Evolutionary conservation across 1,140 invertebrate genomes (phyloP).

Genomic region (Oedothorax gibbosus): DNA sequence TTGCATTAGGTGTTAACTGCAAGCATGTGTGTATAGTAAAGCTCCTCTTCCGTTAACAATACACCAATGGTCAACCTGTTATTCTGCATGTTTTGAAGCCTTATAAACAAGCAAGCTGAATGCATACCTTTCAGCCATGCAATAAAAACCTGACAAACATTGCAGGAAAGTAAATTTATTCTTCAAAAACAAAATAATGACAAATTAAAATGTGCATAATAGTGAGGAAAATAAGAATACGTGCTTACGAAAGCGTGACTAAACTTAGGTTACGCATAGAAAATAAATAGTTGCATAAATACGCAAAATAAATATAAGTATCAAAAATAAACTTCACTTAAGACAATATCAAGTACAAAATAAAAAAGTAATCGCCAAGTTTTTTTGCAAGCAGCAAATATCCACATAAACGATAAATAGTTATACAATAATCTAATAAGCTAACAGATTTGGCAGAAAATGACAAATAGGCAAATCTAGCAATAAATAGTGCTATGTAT

Average conservation of each 20-base stretch:
- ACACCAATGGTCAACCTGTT: not conserved
- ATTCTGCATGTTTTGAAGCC: slow-evolving; percentile 20
- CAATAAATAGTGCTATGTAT: slow-evolving; percentile 51
- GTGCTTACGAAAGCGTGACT: slow-evolving; percentile 56
- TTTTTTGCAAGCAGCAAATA: slow-evolving; percentile 32
- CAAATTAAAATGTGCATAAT: slow-evolving; percentile 15
- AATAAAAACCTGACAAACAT: slow-evolving; percentile 34
- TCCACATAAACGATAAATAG: slow-evolving; percentile 44
- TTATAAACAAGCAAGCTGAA: slow-evolving; percentile 17
- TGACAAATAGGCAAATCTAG: slow-evolving; percentile 51
- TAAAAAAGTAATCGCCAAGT: slow-evolving; percentile 5
- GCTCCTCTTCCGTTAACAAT: not conserved
- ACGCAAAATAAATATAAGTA: not conserved
- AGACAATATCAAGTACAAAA: slow-evolving; percentile 24
- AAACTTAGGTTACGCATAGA: slow-evolving; percentile 55
- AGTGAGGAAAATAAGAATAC: slow-evolving; percentile 38
- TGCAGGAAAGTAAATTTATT: slow-evolving; percentile 48
- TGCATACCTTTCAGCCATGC: slow-evolving; percentile 37
- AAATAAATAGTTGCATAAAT: slow-evolving; percentile 1
- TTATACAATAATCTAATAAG: slow-evolving; percentile 39
- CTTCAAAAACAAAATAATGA: slow-evolving; percentile 20
- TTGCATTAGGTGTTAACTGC: not conserved
- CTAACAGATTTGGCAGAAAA: slow-evolving; percentile 58
- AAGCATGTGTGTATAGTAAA: not conserved
- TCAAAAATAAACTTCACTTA: slow-evolving; percentile 1